Evolutionary conservation across 2,797 vertebrate species (phyloP).

Genomic region (Hydrolagus colliei): DNA sequence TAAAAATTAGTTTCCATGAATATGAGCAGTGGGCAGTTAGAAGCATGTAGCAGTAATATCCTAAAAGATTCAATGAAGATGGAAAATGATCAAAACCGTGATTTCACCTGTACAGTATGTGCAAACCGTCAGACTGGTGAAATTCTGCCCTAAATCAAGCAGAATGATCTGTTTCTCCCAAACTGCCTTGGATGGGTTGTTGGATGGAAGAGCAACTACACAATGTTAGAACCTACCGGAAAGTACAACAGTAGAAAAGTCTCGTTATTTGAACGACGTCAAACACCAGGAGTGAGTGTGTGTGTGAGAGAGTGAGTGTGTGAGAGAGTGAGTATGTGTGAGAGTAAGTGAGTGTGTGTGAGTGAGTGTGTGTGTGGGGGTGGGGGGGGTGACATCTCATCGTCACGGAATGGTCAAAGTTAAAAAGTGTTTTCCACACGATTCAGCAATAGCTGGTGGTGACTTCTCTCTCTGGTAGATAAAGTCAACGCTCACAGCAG

Average conservation of each 20-base stretch:
- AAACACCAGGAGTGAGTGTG: not conserved
- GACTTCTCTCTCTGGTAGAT: not conserved
- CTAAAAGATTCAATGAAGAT: too few species aligned
- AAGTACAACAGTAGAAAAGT: not conserved
- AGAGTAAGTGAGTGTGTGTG: not conserved
- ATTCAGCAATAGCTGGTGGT: not conserved
- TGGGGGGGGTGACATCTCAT: too few species aligned
- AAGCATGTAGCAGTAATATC: too few species aligned
- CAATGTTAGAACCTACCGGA: not conserved
- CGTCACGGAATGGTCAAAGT: too few species aligned
- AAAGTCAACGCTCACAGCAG: not conserved
- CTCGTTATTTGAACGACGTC: not conserved
- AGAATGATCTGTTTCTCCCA: conserved; percentile 1
- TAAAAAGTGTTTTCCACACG: not conserved
- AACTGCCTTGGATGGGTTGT: not conserved
- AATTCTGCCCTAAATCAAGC: not conserved
- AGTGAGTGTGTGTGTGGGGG: not conserved
- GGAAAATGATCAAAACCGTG: too few species aligned
- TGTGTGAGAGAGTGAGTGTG: too few species aligned
- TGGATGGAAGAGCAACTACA: conserved; percentile 8
- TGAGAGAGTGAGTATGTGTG: too few species aligned
- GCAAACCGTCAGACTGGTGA: not conserved
- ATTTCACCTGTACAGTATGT: too few species aligned
- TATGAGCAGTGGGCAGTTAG: too few species aligned
- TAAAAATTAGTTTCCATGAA: too few species aligned